phyloP scores from a whole-genome alignment of 1,140 invertebrate genomes.

The Platyscapa corneri region DNA sequence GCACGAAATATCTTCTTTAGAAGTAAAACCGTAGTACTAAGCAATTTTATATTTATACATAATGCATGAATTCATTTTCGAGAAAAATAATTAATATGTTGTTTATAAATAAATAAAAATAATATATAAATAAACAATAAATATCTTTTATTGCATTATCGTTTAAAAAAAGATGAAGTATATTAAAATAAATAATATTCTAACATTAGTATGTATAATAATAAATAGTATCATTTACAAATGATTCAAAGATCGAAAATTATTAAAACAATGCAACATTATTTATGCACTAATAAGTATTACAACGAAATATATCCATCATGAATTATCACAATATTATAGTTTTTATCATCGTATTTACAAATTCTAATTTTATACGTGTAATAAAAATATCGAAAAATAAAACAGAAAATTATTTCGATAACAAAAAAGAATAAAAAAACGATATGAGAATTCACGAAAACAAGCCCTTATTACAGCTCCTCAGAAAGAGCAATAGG shows the following conservation, averaged over 20 bases:
- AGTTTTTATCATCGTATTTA: slow-evolving; percentile 22
- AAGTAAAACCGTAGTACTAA: slow-evolving; percentile 32
- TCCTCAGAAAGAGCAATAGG: slow-evolving; percentile 80
- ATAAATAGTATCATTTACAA: neutral
- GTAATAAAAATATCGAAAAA: neutral
- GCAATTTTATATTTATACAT: neutral
- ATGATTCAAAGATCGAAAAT: slow-evolving; percentile 1
- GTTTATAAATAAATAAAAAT: neutral
- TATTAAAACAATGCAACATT: slow-evolving; percentile 39
- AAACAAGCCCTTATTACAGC: slow-evolving; percentile 69
- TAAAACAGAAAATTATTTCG: neutral
- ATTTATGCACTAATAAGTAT: neutral
- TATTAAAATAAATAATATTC: neutral
- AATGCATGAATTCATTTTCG: neutral
- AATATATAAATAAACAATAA: neutral
- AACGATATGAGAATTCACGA: slow-evolving; percentile 21
- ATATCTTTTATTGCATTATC: slow-evolving; percentile 47
- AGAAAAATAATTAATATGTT: neutral
- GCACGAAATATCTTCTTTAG: neutral
- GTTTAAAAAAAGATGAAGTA: too few species aligned
- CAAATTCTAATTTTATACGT: slow-evolving; percentile 13
- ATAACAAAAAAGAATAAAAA: neutral
- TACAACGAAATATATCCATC: neutral
- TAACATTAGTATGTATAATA: neutral
- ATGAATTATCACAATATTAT: slow-evolving; percentile 29